phyloP scores from a whole-genome alignment of 2,113 vertebrate genomes.

The Tichodroma muraria region DNA sequence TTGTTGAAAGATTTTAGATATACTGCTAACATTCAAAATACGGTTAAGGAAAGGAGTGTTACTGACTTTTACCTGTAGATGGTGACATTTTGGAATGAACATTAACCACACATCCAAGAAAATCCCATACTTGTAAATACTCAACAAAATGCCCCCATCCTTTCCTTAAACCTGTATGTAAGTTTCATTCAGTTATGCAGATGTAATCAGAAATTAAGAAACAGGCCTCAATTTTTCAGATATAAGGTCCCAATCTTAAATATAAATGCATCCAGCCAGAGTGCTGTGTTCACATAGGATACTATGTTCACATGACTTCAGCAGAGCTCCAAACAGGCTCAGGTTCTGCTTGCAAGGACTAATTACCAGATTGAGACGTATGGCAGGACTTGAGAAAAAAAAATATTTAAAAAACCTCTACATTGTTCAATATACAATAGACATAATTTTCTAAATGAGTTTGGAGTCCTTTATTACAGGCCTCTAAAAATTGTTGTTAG shows the following conservation, averaged over 20 bases:
- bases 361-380: background rate
- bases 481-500: slow-evolving; percentile 66
- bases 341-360: background rate
- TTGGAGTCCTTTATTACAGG: slow-evolving; percentile 66
- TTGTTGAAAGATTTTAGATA: background rate
- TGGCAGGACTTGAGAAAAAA: background rate
- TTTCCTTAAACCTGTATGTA: background rate
- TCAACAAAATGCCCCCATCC: background rate
- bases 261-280: background rate
- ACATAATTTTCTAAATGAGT: slow-evolving; percentile 64
- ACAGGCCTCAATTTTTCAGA: background rate
- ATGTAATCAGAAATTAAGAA: slow-evolving; percentile 38
- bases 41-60: background rate
- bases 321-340: background rate
- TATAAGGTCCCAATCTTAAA: background rate
- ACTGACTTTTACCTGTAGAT: background rate
- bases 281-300: background rate
- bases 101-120: background rate
- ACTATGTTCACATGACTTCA: slow-evolving; percentile 25
- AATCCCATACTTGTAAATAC: background rate
- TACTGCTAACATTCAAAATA: background rate
- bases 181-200: background rate
- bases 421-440: slow-evolving; percentile 47
- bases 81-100: background rate
- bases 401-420: background rate